Conservation (phyloP, 2,888 invertebrate species). For the Ectobius pallidus region DNA sequence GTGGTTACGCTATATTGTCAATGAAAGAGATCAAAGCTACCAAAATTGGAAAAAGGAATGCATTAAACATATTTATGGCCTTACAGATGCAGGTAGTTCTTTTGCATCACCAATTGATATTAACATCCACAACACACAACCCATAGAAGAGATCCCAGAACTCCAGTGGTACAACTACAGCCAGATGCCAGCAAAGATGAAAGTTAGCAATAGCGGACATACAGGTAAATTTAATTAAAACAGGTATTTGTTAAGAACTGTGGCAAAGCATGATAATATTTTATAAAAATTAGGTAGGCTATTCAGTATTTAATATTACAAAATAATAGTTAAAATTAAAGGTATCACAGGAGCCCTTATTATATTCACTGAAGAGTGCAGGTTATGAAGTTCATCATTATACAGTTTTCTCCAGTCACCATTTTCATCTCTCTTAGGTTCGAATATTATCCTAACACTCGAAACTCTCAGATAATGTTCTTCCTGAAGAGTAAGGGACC, state of each 20-base stretch:
- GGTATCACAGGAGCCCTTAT: background rate
- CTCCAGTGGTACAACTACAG: background rate
- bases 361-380: background rate
- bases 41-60: background rate
- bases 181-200: background rate
- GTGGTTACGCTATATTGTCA: background rate
- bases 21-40: background rate
- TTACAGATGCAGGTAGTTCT: background rate
- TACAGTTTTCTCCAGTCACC: no score
- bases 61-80: background rate
- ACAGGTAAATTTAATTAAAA: background rate
- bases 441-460: no score
- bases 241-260: background rate
- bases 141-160: background rate
- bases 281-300: background rate
- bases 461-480: no score
- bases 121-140: background rate
- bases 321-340: background rate
- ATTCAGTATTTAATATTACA: background rate
- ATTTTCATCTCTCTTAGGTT: no score
- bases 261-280: background rate
- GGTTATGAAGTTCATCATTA: no score
- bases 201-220: background rate
- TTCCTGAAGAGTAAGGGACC: no score
- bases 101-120: background rate